Conservation (phyloP, 2,888 invertebrate species). For the Panorpa germanica region DNA sequence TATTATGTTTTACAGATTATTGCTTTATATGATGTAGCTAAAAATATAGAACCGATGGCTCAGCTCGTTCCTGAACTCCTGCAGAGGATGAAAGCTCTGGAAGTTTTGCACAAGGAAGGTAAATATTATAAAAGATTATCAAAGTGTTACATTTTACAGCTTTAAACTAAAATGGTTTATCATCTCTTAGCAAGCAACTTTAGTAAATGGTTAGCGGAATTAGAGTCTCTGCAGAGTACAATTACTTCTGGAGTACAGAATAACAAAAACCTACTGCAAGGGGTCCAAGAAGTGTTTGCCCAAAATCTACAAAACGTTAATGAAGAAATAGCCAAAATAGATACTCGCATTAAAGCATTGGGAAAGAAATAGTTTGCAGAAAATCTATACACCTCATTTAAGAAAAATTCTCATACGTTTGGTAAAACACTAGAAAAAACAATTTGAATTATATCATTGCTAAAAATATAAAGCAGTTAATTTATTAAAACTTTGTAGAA, state of each 20-base stretch:
- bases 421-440: too few species aligned
- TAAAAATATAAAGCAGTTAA: too few species aligned
- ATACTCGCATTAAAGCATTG: conserved; percentile 46
- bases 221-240: conserved; percentile 56
- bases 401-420: too few species aligned
- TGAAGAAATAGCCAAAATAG: conserved; percentile 53
- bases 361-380: conserved; percentile 23
- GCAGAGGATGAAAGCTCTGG: conserved; percentile 70
- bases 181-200: conserved; percentile 63
- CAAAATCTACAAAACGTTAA: conserved; percentile 61
- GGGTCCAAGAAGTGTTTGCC: conserved; percentile 64
- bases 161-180: conserved; percentile 6
- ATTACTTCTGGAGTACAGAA: conserved; percentile 53
- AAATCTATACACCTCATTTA: too few species aligned
- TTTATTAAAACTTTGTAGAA: too few species aligned
- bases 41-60: conserved; percentile 62
- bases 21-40: conserved; percentile 73
- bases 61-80: conserved; percentile 63
- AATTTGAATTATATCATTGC: too few species aligned
- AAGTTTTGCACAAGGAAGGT: conserved; percentile 84
- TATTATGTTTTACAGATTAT: conserved; percentile 35
- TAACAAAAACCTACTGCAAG: conserved; percentile 57
- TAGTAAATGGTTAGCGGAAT: conserved; percentile 62
- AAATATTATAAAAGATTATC: conserved; percentile 13
- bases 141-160: conserved; percentile 8